Conservation (phyloP, 2,888 invertebrate species). For the Eucera pruinosa region DNA sequence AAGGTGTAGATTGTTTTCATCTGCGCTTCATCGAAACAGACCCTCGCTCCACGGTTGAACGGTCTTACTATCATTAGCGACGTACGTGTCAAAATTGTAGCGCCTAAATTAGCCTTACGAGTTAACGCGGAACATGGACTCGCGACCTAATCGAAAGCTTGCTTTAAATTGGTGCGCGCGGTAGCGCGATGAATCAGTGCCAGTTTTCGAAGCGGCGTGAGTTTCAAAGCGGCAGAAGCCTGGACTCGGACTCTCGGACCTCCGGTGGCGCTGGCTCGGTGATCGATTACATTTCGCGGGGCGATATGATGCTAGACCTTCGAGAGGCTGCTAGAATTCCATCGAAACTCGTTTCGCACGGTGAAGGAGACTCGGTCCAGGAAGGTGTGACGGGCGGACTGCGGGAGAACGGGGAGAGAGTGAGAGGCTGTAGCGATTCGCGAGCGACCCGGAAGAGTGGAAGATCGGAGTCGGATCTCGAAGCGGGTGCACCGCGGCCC, state of each 20-base stretch:
- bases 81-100: neutral
- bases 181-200: neutral
- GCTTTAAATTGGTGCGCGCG: neutral
- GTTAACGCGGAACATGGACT: too few relatives aligned
- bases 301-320: conserved; percentile 47
- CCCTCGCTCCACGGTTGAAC: too few relatives aligned
- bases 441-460: conserved; percentile 36
- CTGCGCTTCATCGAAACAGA: too few relatives aligned
- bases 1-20: too few relatives aligned
- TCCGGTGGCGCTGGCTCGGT: too few relatives aligned
- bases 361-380: conserved; percentile 29
- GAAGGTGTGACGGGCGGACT: conserved; percentile 34
- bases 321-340: conserved; percentile 30
- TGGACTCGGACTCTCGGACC: too few relatives aligned
- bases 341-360: conserved; percentile 13
- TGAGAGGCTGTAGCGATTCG: too few relatives aligned
- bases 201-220: neutral
- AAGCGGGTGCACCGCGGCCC: conserved; percentile 7
- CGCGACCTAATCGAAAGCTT: too few relatives aligned
- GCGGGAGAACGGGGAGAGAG: too few relatives aligned
- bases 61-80: too few relatives aligned
- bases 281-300: neutral
- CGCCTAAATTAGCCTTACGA: too few relatives aligned
- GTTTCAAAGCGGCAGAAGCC: too few relatives aligned
- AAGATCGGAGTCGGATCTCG: conserved; percentile 41